phyloP scores from a whole-genome alignment of 2,797 vertebrate species.

The Glyptemys insculpta region DNA sequence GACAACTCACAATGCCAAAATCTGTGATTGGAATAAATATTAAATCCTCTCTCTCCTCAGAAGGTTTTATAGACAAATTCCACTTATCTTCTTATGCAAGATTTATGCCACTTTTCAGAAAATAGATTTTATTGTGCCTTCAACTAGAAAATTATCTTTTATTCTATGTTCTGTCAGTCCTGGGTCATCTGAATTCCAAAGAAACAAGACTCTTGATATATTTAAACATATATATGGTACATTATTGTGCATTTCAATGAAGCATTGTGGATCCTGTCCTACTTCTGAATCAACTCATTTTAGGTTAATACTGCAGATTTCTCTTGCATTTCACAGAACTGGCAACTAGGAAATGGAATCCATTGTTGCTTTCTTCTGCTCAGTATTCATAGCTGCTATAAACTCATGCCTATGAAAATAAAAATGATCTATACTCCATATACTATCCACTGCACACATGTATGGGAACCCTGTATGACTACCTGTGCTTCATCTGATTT shows the following conservation, averaged over 20 bases:
- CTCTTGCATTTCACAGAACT: neutral
- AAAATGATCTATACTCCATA: neutral
- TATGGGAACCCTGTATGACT: neutral
- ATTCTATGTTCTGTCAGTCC: neutral
- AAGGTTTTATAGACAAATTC: neutral
- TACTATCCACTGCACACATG: neutral
- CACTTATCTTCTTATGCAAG: neutral
- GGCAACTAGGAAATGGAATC: neutral
- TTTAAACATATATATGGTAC: neutral
- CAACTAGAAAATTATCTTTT: neutral
- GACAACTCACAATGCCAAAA: neutral
- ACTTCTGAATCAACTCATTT: neutral
- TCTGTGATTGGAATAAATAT: neutral
- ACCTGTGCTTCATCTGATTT: neutral
- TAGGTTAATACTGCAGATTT: neutral
- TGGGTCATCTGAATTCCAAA: neutral
- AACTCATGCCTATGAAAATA: neutral
- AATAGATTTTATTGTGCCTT: neutral
- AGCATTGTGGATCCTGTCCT: neutral
- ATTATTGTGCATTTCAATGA: neutral
- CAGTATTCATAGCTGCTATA: neutral
- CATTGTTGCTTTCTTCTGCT: neutral
- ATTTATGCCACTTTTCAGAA: neutral
- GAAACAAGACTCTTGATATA: neutral
- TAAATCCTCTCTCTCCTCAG: neutral